Conservation (phyloP, 2,113 vertebrate genomes). For the Colistium nudipinnis region DNA sequence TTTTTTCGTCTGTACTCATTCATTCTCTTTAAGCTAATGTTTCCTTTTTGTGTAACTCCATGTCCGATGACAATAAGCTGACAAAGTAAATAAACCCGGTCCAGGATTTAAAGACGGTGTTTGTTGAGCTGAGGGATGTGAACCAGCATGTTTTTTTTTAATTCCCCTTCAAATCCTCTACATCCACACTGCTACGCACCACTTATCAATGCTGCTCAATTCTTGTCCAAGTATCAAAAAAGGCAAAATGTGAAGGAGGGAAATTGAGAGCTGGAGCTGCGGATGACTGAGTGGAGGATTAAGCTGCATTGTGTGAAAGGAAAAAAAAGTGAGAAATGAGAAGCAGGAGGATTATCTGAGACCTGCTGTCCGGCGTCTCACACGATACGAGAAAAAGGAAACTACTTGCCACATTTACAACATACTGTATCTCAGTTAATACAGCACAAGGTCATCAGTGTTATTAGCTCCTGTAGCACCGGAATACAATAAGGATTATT, state of each 20-base stretch:
- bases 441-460: conserved; percentile 9
- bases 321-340: conserved; percentile 43
- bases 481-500: conserved; percentile 24
- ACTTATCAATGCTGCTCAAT: conserved; percentile 42
- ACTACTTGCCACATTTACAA: not conserved
- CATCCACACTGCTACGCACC: conserved; percentile 40
- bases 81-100: conserved; percentile 37
- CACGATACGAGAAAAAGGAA: conserved; percentile 25
- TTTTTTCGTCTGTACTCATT: not conserved
- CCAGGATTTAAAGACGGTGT: conserved; percentile 13
- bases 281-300: conserved; percentile 57
- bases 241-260: conserved; percentile 37
- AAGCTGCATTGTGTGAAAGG: conserved; percentile 43
- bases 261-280: conserved; percentile 47
- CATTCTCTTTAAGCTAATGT: not conserved
- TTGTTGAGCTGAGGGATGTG: conserved; percentile 11
- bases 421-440: not conserved
- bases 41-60: not conserved
- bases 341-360: conserved; percentile 57
- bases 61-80: conserved; percentile 34
- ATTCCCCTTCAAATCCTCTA: conserved; percentile 49
- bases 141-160: conserved; percentile 37
- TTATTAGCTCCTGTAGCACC: conserved; percentile 34
- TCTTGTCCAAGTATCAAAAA: conserved; percentile 21
- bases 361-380: conserved; percentile 7